phyloP scores from a whole-genome alignment of 2,888 invertebrate species.

The Drosophila fulvimacula region DNA sequence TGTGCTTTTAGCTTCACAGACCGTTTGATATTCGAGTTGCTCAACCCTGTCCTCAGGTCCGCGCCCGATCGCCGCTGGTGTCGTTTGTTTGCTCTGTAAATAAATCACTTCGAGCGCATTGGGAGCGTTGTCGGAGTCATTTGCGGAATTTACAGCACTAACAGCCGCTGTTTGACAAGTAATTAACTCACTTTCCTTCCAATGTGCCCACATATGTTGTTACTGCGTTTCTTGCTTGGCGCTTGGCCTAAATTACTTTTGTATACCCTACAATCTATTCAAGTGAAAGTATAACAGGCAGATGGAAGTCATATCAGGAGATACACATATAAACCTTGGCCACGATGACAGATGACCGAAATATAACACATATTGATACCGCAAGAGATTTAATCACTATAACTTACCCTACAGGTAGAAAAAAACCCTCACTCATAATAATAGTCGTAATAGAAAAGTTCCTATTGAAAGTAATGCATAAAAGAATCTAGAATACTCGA shows the following conservation, averaged over 20 bases:
- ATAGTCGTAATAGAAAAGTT: no score
- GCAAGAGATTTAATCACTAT: no score
- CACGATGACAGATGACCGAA: no score
- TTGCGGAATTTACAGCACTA: slow-evolving; percentile 74
- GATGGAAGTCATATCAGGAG: no score
- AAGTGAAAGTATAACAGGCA: neutral
- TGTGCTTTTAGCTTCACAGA: slow-evolving; percentile 69
- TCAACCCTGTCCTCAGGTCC: neutral
- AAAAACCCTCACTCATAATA: no score
- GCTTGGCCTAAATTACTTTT: slow-evolving; percentile 10
- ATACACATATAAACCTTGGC: neutral
- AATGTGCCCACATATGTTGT: slow-evolving; percentile 13
- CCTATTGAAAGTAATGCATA: no score
- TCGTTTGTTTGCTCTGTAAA: slow-evolving; percentile 70
- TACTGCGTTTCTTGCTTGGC: neutral
- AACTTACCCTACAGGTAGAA: no score
- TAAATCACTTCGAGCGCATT: slow-evolving; percentile 61
- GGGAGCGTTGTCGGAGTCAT: slow-evolving; percentile 56
- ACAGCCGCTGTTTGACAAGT: slow-evolving; percentile 73
- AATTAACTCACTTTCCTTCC: slow-evolving; percentile 63
- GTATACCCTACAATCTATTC: no score
- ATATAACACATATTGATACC: no score
- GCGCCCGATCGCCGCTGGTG: slow-evolving; percentile 19
- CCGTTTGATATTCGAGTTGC: slow-evolving; percentile 71
- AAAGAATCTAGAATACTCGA: no score